Conservation (phyloP, 53 echinoderm and acorn worm genomes). For the Paracentrotus lividus region DNA sequence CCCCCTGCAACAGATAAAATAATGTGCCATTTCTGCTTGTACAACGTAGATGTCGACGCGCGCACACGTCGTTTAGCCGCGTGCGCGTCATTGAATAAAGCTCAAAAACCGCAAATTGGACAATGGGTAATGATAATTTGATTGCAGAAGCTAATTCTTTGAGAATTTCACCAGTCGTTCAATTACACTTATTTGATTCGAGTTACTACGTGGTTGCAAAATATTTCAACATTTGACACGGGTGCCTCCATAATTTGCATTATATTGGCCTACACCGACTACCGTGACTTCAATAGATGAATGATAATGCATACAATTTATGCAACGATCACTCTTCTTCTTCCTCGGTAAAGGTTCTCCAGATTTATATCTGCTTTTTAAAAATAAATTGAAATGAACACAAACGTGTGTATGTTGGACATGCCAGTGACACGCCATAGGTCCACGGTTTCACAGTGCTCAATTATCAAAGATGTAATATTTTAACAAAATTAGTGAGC, state of each 20-base stretch:
- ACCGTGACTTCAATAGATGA: background rate
- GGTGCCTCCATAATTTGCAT: background rate
- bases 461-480: background rate
- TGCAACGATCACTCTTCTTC: background rate
- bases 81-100: slow-evolving; percentile 17
- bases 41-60: background rate
- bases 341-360: background rate
- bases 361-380: background rate
- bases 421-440: slow-evolving; percentile 1
- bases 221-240: background rate
- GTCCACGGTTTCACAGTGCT: background rate
- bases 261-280: background rate
- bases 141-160: background rate
- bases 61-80: slow-evolving; percentile 28
- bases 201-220: slow-evolving; percentile 31
- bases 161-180: background rate
- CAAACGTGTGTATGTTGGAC: background rate
- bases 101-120: background rate
- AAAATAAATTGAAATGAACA: background rate
- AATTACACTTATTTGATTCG: slow-evolving; percentile 55
- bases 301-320: slow-evolving; percentile 4
- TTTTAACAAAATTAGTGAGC: background rate
- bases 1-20: background rate
- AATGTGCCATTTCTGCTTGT: background rate
- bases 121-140: slow-evolving; percentile 46